Percentiles rank a stretch among this genome's conserved stretches.
These are phyloP conservation scores for Chorisops tibialis DNA, from an alignment of 2,888 invertebrate genomes.

Conservation along the genomic window DNA sequence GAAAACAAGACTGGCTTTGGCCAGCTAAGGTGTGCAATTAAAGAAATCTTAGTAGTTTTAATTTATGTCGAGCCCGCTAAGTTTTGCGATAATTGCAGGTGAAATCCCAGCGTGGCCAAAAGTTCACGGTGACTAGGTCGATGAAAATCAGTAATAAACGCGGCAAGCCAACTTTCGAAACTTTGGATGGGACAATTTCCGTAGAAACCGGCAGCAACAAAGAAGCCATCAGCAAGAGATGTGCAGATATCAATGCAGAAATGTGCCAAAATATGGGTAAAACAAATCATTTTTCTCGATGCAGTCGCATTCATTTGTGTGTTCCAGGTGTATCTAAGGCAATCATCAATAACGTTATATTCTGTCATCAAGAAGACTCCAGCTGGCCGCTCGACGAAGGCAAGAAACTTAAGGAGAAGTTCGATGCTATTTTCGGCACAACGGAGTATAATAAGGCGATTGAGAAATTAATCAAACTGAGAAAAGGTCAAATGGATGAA, in stretches of 20 bases:
- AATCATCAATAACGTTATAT: constrained; percentile 92
- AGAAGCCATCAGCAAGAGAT: constrained; percentile 63
- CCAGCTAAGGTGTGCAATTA: too few species aligned
- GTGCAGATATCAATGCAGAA: constrained; percentile 69
- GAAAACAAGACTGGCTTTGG: too few species aligned
- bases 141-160: constrained; percentile 62
- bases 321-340: constrained; percentile 79
- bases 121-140: constrained; percentile 64
- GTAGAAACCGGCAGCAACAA: constrained; percentile 53
- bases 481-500: constrained; percentile 59
- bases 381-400: constrained; percentile 95
- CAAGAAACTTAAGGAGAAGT: constrained; percentile 87
- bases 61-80: too few species aligned
- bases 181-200: constrained; percentile 64
- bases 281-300: background rate
- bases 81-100: too few species aligned
- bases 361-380: constrained; percentile 98
- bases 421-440: constrained; percentile 98
- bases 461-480: constrained; percentile 66
- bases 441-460: constrained; percentile 88
- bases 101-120: constrained; percentile 53
- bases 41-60: too few species aligned
- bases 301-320: too few species aligned
- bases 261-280: constrained; percentile 62
- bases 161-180: constrained; percentile 60